Evolutionary conservation across 2,113 vertebrate species (phyloP).

Genomic region (Cynoglossus semilaevis): DNA sequence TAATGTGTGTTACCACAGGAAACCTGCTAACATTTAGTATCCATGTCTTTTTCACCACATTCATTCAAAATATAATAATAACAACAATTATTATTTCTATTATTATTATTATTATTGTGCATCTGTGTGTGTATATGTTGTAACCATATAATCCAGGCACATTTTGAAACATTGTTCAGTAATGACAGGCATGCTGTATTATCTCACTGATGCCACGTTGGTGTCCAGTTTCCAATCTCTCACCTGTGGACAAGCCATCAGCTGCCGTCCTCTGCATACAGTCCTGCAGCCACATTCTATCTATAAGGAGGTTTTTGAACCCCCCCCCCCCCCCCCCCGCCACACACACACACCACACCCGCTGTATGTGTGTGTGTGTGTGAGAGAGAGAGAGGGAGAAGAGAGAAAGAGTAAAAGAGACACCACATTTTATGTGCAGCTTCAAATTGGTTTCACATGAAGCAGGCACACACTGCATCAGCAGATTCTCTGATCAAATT

Average conservation of each 20-base stretch:
- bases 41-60: no score
- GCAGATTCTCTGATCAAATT: conserved; percentile 88
- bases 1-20: no score
- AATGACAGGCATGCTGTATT: background rate
- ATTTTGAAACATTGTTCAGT: conserved; percentile 6
- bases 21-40: no score
- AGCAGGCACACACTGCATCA: conserved; percentile 77
- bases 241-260: conserved; percentile 8
- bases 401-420: conserved; percentile 41
- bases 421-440: conserved; percentile 64
- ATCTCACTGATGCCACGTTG: background rate
- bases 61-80: no score
- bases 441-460: conserved; percentile 89
- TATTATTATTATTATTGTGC: background rate
- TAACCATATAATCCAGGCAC: conserved; percentile 1
- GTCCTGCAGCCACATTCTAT: background rate
- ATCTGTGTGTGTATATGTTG: conserved; percentile 11
- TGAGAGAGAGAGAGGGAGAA: conserved; percentile 7
- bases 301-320: conserved; percentile 2
- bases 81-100: no score
- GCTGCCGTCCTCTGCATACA: conserved; percentile 3
- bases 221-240: background rate
- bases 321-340: conserved; percentile 18
- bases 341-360: conserved; percentile 10
- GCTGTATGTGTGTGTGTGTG: conserved; percentile 15